Conservation (phyloP, 2,888 invertebrate species). For the Hecatera dysodea region DNA sequence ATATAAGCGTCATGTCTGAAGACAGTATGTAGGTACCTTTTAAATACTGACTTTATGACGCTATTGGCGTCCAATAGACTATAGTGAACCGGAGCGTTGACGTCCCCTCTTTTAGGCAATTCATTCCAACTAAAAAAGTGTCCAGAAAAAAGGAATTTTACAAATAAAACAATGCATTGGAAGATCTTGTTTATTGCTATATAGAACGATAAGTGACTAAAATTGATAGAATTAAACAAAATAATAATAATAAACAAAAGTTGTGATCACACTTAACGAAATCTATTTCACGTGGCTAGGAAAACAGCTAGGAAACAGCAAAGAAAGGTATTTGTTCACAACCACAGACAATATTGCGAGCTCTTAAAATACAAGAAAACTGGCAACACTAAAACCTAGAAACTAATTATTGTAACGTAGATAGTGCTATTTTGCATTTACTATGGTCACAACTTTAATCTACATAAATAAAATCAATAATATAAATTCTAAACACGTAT, state of each 20-base stretch:
- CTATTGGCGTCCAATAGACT: no score
- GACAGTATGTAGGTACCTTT: no score
- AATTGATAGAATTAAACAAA: slow-evolving; percentile 60
- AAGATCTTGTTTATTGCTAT: slow-evolving; percentile 71
- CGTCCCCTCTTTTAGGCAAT: no score
- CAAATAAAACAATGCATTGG: slow-evolving; percentile 56
- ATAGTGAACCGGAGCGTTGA: no score
- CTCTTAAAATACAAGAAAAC: slow-evolving; percentile 7
- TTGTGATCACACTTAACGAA: slow-evolving; percentile 42
- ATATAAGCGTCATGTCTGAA: no score
- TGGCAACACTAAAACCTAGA: slow-evolving; percentile 18
- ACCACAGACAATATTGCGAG: slow-evolving; percentile 23
- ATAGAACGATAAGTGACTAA: slow-evolving; percentile 69
- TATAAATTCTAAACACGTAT: slow-evolving; percentile 44
- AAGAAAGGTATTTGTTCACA: slow-evolving; percentile 21
- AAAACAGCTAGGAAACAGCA: slow-evolving; percentile 10
- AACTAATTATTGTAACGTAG: not conserved
- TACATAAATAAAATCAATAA: slow-evolving; percentile 54
- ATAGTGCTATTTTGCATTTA: slow-evolving; percentile 5
- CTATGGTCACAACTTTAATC: slow-evolving; percentile 42
- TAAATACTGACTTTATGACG: no score
- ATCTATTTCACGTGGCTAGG: not conserved
- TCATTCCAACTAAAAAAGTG: no score
- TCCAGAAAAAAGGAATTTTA: not conserved
- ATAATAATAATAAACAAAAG: slow-evolving; percentile 41